Evolutionary conservation across 2,888 invertebrate species (phyloP).

Genomic region (Bruchidius siliquastri): DNA sequence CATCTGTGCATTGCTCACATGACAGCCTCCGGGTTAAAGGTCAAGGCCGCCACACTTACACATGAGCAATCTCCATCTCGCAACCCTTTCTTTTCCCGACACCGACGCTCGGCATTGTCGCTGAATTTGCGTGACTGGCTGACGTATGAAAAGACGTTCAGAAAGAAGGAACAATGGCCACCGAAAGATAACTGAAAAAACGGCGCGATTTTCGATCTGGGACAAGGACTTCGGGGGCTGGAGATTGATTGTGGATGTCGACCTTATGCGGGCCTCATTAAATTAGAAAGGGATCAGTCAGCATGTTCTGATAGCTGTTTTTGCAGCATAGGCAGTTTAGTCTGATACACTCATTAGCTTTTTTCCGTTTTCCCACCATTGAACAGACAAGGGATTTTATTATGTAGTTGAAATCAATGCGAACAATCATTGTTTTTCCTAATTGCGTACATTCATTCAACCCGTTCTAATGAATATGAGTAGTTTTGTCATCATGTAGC

Average conservation of each 20-base stretch:
- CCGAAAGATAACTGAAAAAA: not conserved
- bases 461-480: too few species aligned
- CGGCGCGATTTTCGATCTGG: constrained; percentile 12
- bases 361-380: too few species aligned
- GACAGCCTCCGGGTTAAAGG: not conserved
- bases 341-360: too few species aligned
- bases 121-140: not conserved
- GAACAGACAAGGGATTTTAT: too few species aligned
- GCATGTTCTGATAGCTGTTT: not conserved
- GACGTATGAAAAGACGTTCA: not conserved
- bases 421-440: too few species aligned
- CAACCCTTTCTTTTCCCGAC: not conserved
- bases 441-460: too few species aligned
- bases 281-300: not conserved
- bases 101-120: not conserved
- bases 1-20: too few species aligned
- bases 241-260: constrained; percentile 13
- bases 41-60: not conserved
- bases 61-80: not conserved
- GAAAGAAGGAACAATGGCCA: not conserved
- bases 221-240: constrained; percentile 26
- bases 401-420: too few species aligned
- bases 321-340: not conserved
- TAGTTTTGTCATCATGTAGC: too few species aligned
- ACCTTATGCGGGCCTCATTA: constrained; percentile 13